Base-by-base conservation (phyloP, 2,797 vertebrate genomes). In the Bryconaethiops microstoma region DNA sequence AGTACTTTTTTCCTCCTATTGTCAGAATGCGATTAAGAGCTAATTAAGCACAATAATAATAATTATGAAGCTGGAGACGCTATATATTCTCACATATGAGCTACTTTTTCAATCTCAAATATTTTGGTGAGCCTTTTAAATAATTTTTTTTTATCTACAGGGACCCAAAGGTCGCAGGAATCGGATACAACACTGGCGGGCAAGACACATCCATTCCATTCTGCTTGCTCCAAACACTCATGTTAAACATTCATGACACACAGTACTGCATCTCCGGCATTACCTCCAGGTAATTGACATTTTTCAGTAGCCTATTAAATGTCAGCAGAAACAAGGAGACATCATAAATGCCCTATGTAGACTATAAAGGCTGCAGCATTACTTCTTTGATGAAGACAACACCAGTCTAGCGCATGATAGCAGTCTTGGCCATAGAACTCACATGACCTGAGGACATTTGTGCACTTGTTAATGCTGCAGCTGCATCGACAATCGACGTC, bases 281-380 rank as follows among this genome's bases (percentile, higher is more conserved):
- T 17, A 19, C 39, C 54, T 73, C 52, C 12, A 59, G 50, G 16
- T 52, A 76, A 59, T 13, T 74, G 79, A 35, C 48, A 68, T 81
- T 67, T 73, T 65, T 42, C 39, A 77, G 17, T 9, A 50, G n/a
- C 55, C 57, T 72, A 74, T 74, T 74, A 72, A 75, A 79, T 62
- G 70, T 68, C 60, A 72, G 57, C 74, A 21, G 7, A 82, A 82
- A 73, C 59, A 65, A 45, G 52, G 50, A 45, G 52, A 16, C 72
- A 72, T 42, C 59, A 77, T 77, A 59, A 77, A 80, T 0, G 55
- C 16, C 29, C 8, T 45, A 42, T 16, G 50, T 16, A 2, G 39
- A 40, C 55, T 68, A 25, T 17, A 25, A 73, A 78, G 29, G 7
- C 1, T 16, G 7, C 16, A 40, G 29, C 19, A 2, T 45, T 65